Base-by-base conservation (phyloP, 2,888 invertebrate species). In the Mythimna lalbum region DNA sequence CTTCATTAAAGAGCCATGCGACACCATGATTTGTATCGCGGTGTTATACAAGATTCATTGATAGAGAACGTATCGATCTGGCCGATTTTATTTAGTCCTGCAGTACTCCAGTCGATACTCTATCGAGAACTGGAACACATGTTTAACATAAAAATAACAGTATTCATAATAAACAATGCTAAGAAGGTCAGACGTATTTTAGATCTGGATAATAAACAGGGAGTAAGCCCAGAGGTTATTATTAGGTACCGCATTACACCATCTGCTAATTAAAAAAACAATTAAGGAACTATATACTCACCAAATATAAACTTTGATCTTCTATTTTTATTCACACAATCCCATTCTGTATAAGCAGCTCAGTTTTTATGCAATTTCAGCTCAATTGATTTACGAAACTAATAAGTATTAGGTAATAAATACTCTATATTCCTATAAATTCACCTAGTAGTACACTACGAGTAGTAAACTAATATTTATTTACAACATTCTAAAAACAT, bases 101-200 rank as follows among this genome's bases (percentile, higher is more conserved):
- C 70, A 59, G 69, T 43, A 17, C 17, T 43, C 43, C 17, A 43
- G 43, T 43, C 14, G 14, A 17, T 43, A 43, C 43, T 17, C 53
- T 76, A 63, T 61, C 57, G 56, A 77, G 23, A 64, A 60, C 21
- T 57, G 33, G 80, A 75, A 77, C 78, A 83, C 81, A 78, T 84
- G 77, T 84, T 83, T 66, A 63, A 69, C 82, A 82, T 81, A 85
- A 84, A 84, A 84, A 78, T 81, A 85, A 79, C 81, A 56, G 63
- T 68, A 56, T 71, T 78, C 78, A 78, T 78, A 78, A 80, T 86
- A 87, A 85, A 87, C 86, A 85, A 67, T 78, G 62, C 62, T 73
- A 82, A 78, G 82, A 80, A 86, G 86, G 83, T 76, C 87, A 77
- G 77, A 43, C 74, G 53, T 71, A 72, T 82, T 81, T 53, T 57